A percentile compares a stretch with the other conserved stretches of the same genome.
phyloP scores from a whole-genome alignment of 2,797 vertebrate species.

The Manis javanica region DNA sequence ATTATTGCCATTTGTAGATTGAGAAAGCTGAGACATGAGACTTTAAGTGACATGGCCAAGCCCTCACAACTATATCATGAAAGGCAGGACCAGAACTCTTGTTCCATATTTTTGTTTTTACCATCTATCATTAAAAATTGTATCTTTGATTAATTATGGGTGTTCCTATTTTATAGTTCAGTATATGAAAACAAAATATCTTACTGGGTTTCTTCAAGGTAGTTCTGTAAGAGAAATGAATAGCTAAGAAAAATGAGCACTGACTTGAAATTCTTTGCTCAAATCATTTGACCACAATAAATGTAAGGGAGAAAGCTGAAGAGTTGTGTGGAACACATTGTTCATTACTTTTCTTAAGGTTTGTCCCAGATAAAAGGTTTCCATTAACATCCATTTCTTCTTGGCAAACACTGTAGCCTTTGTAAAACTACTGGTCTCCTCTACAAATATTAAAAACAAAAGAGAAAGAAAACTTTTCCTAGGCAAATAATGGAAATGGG shows the following conservation, averaged over 20 bases:
- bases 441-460: constrained; percentile 46
- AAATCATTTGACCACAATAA: constrained; percentile 48
- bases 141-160: constrained; percentile 36
- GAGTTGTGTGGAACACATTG: constrained; percentile 14
- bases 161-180: constrained; percentile 28
- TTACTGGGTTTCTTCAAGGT: constrained; percentile 31
- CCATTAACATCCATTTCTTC: constrained; percentile 68
- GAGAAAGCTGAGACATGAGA: constrained; percentile 31
- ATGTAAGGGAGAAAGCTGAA: neutral
- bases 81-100: constrained; percentile 9
- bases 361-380: constrained; percentile 62
- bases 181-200: constrained; percentile 19
- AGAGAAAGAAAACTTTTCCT: neutral
- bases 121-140: neutral
- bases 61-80: neutral
- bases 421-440: constrained; percentile 48
- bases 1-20: constrained; percentile 11
- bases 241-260: neutral
- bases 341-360: constrained; percentile 52
- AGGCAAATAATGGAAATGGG: constrained; percentile 47
- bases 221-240: constrained; percentile 50
- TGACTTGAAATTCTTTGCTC: constrained; percentile 43
- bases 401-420: constrained; percentile 57
- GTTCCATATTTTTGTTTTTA: constrained; percentile 31
- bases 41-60: neutral